Conservation (phyloP, 1,140 invertebrate species). For the Diprion similis region DNA sequence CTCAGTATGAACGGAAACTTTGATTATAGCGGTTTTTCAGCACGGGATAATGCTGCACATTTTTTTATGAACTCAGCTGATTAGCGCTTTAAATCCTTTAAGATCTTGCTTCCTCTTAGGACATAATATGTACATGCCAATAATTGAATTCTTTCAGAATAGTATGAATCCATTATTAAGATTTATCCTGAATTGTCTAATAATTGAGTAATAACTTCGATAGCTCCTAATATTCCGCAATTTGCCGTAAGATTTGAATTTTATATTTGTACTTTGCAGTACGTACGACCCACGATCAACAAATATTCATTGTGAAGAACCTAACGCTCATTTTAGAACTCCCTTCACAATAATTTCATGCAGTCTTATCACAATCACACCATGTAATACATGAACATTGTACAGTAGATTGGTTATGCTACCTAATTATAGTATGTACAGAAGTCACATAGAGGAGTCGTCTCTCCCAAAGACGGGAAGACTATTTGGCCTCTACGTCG, state of each 20-base stretch:
- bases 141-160: neutral
- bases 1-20: too few relatives aligned
- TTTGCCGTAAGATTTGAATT: neutral
- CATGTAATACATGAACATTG: constrained; percentile 53
- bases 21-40: too few relatives aligned
- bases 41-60: too few relatives aligned
- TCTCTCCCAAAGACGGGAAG: constrained; percentile 23
- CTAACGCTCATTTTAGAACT: neutral
- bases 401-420: constrained; percentile 56
- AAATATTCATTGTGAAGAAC: neutral
- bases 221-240: neutral
- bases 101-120: neutral
- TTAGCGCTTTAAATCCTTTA: neutral
- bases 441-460: constrained; percentile 34
- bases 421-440: constrained; percentile 59
- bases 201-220: neutral
- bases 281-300: neutral
- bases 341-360: constrained; percentile 28
- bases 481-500: constrained; percentile 76
- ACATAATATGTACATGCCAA: neutral
- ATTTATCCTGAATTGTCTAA: neutral
- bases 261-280: neutral
- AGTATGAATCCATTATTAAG: neutral
- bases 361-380: constrained; percentile 61
- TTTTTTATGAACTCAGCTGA: too few relatives aligned